Percentiles rank a stretch among this genome's conserved stretches.
Evolutionary conservation across 2,113 vertebrate genomes (phyloP).

Genomic region (Sakesphorus luctuosus): DNA sequence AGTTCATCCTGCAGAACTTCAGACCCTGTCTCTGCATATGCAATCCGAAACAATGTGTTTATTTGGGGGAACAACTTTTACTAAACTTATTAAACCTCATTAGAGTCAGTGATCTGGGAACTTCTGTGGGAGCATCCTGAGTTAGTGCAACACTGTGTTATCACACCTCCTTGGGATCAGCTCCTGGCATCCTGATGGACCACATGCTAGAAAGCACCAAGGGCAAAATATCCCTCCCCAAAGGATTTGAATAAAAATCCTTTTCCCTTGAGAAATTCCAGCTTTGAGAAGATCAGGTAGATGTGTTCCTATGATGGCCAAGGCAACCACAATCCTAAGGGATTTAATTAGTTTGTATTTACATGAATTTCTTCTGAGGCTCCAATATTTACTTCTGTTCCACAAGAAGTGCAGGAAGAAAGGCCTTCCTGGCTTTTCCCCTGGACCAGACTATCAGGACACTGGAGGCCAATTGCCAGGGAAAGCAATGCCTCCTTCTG

Average conservation of each 20-base stretch:
- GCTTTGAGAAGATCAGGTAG: not conserved
- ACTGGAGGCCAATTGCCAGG: not conserved
- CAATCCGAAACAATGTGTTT: not conserved
- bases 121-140: rapidly evolving
- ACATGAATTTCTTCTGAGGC: not conserved
- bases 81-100: not conserved
- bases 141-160: not conserved
- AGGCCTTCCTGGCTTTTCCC: not conserved
- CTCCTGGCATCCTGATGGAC: not conserved
- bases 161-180: not conserved
- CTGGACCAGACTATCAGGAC: not conserved
- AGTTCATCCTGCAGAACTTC: not conserved
- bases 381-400: not conserved
- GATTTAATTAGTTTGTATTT: not conserved
- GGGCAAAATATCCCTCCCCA: not conserved
- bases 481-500: not conserved
- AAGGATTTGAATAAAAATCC: not conserved
- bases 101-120: not conserved
- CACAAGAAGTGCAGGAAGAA: not conserved
- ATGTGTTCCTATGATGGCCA: not conserved
- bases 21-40: not conserved
- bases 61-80: not conserved
- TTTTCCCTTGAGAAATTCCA: not conserved
- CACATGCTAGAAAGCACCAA: not conserved
- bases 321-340: not conserved